Evolutionary conservation across 2,113 vertebrate species (phyloP).

Genomic region (Pelusios castaneus): DNA sequence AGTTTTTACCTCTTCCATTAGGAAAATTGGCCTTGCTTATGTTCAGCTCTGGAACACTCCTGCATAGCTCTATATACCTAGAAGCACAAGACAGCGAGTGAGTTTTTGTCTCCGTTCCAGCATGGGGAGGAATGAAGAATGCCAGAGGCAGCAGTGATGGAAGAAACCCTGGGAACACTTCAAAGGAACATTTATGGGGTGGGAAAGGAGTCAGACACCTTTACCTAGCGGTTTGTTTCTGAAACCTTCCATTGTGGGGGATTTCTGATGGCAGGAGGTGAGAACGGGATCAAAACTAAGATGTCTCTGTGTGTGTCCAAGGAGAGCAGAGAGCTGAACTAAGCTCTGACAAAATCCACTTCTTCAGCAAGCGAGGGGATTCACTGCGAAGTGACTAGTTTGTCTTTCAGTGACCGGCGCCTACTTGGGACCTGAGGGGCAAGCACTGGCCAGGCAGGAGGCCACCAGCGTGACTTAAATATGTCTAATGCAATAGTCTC

Average conservation of each 20-base stretch:
- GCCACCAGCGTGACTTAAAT: not conserved
- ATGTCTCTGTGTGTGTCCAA: not conserved
- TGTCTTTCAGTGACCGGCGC: not conserved
- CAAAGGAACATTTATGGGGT: not conserved
- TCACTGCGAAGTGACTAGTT: not conserved
- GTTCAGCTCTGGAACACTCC: not conserved
- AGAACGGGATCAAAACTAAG: not conserved
- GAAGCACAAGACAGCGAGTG: not conserved
- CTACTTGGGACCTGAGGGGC: not conserved
- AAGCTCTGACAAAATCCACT: not conserved
- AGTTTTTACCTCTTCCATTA: constrained; percentile 19
- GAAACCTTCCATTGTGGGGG: not conserved
- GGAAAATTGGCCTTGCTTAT: not conserved
- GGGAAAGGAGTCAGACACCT: not conserved
- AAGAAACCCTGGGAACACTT: not conserved
- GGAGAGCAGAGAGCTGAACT: not conserved
- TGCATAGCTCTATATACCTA: not conserved
- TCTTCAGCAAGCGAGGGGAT: not conserved
- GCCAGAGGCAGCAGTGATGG: not conserved
- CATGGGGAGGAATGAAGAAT: not conserved
- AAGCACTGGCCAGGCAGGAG: not conserved
- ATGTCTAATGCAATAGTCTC: not conserved
- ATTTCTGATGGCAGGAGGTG: not conserved
- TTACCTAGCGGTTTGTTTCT: not conserved
- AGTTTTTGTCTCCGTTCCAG: not conserved